phyloP scores from a whole-genome alignment of 2,888 invertebrate species.

The Entomobrya multifasciata region DNA sequence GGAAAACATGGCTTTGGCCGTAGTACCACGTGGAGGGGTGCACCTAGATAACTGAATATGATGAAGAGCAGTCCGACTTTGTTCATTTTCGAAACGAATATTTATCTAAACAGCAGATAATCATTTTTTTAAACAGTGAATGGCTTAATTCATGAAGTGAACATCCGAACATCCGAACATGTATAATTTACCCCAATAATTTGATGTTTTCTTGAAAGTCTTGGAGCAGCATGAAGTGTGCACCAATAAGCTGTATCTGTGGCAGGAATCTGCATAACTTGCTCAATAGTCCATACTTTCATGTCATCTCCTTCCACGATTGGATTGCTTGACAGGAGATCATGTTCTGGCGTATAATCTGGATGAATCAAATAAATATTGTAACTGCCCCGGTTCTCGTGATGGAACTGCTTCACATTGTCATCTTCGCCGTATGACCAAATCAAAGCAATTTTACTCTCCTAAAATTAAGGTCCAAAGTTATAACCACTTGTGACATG shows the following conservation, averaged over 20 bases:
- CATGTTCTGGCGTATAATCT: constrained; percentile 22
- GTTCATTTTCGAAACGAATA: background rate
- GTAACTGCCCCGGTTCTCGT: constrained; percentile 14
- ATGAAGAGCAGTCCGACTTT: constrained; percentile 10
- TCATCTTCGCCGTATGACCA: constrained; percentile 40
- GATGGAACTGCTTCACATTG: background rate
- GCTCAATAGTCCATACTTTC: constrained; percentile 15
- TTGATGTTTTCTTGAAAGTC: constrained; percentile 10
- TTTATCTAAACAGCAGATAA: no score
- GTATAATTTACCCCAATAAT: constrained; percentile 14
- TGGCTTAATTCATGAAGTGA: no score
- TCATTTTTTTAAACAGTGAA: no score
- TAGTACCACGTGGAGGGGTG: constrained; percentile 14
- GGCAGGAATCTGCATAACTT: background rate
- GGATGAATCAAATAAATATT: constrained; percentile 23
- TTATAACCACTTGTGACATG: no score
- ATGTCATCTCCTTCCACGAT: no score
- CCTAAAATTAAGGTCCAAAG: background rate
- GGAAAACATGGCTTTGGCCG: background rate
- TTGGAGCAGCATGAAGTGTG: constrained; percentile 1
- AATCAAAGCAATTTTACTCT: constrained; percentile 25
- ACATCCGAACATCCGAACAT: no score
- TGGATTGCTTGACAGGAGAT: no score
- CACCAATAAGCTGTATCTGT: constrained; percentile 24
- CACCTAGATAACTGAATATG: constrained; percentile 42